A percentile compares a stretch with the other conserved stretches of the same genome.
Conservation (phyloP, 2,113 vertebrate genomes). For the Seriola rivoliana region DNA sequence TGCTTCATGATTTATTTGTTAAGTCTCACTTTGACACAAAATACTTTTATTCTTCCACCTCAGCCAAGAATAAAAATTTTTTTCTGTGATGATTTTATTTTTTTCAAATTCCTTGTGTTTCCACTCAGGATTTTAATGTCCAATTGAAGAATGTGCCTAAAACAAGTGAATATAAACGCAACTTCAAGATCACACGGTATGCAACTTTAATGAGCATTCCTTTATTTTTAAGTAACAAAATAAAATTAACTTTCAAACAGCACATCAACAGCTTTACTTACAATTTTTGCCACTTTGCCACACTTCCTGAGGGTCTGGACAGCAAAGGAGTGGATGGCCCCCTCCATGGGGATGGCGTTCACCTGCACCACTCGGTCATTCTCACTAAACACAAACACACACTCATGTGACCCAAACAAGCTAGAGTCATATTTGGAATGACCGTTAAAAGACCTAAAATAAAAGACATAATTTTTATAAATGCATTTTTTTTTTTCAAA, state of each 20-base stretch:
- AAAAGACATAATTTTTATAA: not conserved
- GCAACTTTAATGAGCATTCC: not conserved
- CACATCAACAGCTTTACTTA: conserved; percentile 81
- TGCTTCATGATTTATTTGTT: too few species aligned
- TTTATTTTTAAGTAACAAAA: not conserved
- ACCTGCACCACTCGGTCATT: conserved; percentile 94
- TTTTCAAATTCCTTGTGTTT: too few species aligned
- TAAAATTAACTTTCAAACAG: not conserved
- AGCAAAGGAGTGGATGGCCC: conserved; percentile 92
- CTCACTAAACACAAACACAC: conserved; percentile 84
- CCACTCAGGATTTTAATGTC: too few species aligned
- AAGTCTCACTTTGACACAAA: not conserved
- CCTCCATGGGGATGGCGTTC: conserved; percentile 93
- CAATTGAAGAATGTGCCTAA: not conserved
- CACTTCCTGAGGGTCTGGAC: conserved; percentile 97
- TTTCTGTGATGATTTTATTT: too few species aligned
- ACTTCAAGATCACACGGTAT: not conserved
- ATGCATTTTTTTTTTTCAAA: not conserved
- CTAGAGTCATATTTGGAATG: not conserved
- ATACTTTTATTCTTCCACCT: not conserved
- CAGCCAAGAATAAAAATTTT: too few species aligned
- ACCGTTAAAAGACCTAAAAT: not conserved
- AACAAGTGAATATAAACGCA: not conserved
- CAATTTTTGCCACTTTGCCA: conserved; percentile 95
- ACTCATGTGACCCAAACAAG: not conserved